These are phyloP conservation scores for Monodelphis domestica DNA, from an alignment of 2,797 vertebrate genomes.

Conservation along the genomic window DNA sequence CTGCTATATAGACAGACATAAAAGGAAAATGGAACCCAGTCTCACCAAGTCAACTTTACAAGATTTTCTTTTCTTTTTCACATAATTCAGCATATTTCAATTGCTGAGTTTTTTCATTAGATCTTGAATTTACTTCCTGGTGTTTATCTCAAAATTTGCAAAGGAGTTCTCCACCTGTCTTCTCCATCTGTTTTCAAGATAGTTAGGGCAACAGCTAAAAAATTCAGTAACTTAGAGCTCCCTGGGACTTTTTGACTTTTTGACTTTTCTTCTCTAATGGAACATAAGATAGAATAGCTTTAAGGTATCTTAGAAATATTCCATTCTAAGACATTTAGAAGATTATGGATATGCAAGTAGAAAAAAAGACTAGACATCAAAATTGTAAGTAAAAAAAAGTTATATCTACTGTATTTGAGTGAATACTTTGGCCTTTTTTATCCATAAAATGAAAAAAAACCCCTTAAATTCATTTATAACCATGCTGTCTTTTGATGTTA, in stretches of 20 bases:
- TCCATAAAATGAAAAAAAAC: neutral
- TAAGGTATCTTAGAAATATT: neutral
- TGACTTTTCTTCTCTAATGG: neutral
- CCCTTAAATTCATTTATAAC: neutral
- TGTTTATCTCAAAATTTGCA: neutral
- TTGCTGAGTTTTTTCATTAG: neutral
- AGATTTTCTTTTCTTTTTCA: neutral
- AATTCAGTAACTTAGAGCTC: neutral
- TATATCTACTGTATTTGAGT: neutral
- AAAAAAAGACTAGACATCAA: neutral
- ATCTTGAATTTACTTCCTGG: neutral
- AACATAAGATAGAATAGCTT: neutral
- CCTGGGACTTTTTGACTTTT: neutral
- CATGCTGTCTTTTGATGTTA: neutral
- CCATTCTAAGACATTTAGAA: neutral
- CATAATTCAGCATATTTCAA: neutral
- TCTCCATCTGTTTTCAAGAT: neutral
- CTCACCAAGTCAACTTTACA: neutral
- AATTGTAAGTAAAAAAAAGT: neutral
- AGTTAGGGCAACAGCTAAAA: neutral
- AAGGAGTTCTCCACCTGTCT: neutral
- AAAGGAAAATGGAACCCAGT: constrained; percentile 24
- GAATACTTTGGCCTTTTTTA: neutral
- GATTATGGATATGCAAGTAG: neutral
- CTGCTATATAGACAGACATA: constrained; percentile 10